Evolutionary conservation across 2,888 invertebrate genomes (phyloP).

Genomic region (Petrolisthes manimaculis): DNA sequence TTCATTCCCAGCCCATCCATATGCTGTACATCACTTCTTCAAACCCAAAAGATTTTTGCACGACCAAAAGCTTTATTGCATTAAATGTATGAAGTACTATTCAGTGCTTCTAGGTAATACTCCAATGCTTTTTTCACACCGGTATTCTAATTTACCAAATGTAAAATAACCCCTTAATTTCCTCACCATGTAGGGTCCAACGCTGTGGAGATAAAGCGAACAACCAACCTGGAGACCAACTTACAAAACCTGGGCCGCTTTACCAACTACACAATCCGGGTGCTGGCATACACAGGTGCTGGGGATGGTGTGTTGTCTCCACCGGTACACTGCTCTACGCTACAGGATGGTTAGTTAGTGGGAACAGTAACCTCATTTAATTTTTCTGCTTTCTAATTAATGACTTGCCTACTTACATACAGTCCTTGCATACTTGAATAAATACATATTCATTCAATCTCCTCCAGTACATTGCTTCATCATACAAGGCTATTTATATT

Average conservation of each 20-base stretch:
- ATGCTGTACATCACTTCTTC: too few relatives aligned
- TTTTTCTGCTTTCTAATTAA: too few relatives aligned
- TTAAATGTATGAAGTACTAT: too few relatives aligned
- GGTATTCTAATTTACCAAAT: not conserved
- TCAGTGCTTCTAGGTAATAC: too few relatives aligned
- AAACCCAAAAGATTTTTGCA: too few relatives aligned
- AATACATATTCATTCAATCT: too few relatives aligned
- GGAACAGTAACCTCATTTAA: too few relatives aligned
- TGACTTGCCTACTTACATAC: too few relatives aligned
- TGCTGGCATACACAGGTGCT: constrained; percentile 92
- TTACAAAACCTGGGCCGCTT: constrained; percentile 91
- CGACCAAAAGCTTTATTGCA: too few relatives aligned
- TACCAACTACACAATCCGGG: constrained; percentile 97
- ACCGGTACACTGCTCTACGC: constrained; percentile 91
- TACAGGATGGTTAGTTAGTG: constrained; percentile 85
- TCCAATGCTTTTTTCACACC: not conserved
- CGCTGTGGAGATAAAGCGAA: constrained; percentile 84
- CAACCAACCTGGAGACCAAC: constrained; percentile 90
- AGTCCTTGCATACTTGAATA: too few relatives aligned
- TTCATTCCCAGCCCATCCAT: too few relatives aligned
- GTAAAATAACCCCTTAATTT: not conserved
- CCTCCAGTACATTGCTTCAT: not conserved
- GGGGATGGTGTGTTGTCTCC: constrained; percentile 92
- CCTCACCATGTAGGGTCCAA: constrained; percentile 43
- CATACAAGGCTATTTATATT: not conserved